These are phyloP conservation scores for Andinoacara biseriatus DNA, from an alignment of 2,113 vertebrate species.

Conservation along the genomic window DNA sequence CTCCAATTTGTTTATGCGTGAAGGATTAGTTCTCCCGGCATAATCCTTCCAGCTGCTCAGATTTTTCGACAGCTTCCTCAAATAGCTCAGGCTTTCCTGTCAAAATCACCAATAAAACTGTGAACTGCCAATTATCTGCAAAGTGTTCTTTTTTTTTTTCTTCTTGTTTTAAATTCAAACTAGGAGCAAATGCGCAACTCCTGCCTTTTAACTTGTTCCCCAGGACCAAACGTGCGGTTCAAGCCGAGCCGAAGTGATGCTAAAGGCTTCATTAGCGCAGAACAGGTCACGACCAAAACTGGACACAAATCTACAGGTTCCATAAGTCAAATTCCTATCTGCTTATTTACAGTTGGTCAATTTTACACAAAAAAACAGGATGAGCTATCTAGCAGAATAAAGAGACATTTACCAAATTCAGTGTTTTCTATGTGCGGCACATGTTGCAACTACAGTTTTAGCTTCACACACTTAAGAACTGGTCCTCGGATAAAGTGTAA, in stretches of 20 bases:
- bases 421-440: background rate
- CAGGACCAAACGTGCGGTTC: background rate
- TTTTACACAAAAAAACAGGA: background rate
- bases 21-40: constrained; percentile 1
- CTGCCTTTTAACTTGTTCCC: background rate
- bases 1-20: background rate
- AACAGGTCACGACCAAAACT: background rate
- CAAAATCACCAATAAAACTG: background rate
- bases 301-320: background rate
- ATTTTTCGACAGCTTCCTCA: background rate
- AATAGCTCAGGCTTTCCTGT: background rate
- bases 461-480: background rate
- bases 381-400: accelerated
- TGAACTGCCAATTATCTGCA: background rate
- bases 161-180: background rate
- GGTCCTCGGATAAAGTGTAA: background rate
- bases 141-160: background rate
- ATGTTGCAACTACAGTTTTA: background rate
- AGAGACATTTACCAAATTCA: no score
- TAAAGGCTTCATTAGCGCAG: no score
- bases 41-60: background rate
- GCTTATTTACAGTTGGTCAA: background rate
- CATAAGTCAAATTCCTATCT: background rate
- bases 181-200: background rate
- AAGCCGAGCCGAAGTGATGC: background rate